Conservation (phyloP, 2,113 vertebrate species). For the Cromileptes altivelis region DNA sequence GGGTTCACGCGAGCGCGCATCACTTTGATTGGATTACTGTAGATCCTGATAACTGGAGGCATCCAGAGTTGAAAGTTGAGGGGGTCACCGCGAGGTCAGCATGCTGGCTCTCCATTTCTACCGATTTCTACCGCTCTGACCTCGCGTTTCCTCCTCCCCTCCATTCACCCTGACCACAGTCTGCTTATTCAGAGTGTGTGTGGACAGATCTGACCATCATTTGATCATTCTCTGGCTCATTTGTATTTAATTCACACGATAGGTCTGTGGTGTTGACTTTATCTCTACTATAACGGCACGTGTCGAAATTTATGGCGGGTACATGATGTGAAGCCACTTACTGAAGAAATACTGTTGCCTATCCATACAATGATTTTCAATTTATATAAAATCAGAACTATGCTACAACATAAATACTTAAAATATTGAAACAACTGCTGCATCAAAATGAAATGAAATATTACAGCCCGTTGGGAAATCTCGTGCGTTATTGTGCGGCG, state of each 20-base stretch:
- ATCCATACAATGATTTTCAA: neutral
- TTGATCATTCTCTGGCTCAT: neutral
- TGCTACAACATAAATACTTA: neutral
- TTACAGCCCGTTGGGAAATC: neutral
- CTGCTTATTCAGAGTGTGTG: neutral
- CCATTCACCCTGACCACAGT: neutral
- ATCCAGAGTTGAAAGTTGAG: conserved; percentile 74
- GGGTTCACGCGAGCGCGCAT: conserved; percentile 40
- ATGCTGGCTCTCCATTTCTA: conserved; percentile 6
- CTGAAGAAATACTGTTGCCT: neutral
- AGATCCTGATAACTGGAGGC: conserved; percentile 67
- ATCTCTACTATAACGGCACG: neutral
- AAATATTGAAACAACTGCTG: neutral
- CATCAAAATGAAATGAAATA: neutral
- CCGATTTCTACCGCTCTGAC: neutral
- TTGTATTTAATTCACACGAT: conserved; percentile 1
- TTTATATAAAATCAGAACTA: neutral
- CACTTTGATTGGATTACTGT: conserved; percentile 70
- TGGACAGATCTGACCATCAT: conserved; percentile 18
- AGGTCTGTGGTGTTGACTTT: neutral
- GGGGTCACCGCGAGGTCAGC: conserved; percentile 72
- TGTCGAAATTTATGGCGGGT: neutral
- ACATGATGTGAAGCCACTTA: neutral
- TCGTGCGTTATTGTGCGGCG: conserved; percentile 25
- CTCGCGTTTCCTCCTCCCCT: neutral